Conservation (phyloP, 2,797 vertebrate genomes). For the Pseudochromis fuscus region DNA sequence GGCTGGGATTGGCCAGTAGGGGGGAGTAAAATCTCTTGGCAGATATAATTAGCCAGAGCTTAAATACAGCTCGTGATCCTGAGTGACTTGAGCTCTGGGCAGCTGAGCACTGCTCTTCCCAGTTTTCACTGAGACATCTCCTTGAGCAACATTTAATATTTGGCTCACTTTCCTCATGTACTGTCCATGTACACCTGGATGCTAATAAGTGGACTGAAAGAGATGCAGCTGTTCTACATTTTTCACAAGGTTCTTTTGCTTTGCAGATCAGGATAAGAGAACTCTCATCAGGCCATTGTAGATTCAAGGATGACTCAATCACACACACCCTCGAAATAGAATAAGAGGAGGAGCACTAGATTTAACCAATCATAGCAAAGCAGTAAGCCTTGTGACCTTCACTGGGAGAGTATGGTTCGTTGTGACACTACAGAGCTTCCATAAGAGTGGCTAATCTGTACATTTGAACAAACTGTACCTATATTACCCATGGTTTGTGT, state of each 20-base stretch:
- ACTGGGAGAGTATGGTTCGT: conserved; percentile 17
- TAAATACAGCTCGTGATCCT: conserved; percentile 56
- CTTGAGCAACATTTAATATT: neutral
- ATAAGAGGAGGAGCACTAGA: conserved; percentile 55
- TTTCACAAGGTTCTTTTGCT: neutral
- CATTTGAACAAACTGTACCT: conserved; percentile 4
- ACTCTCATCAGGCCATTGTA: conserved; percentile 26
- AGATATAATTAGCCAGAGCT: conserved; percentile 59
- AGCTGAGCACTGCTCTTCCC: neutral
- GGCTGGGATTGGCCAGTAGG: conserved; percentile 62
- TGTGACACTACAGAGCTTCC: conserved; percentile 19
- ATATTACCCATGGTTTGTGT: neutral
- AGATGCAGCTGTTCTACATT: neutral
- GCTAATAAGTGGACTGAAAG: conserved; percentile 1
- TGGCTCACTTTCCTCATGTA: neutral
- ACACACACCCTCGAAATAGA: conserved; percentile 70
- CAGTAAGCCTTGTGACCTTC: conserved; percentile 63
- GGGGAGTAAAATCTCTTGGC: conserved; percentile 47
- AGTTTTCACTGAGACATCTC: conserved; percentile 5
- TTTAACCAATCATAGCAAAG: conserved; percentile 62
- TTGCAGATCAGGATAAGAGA: conserved; percentile 16
- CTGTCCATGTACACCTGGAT: neutral
- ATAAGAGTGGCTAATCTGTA: neutral
- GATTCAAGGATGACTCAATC: conserved; percentile 69
- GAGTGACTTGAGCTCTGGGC: conserved; percentile 34